phyloP scores from a whole-genome alignment of 2,888 invertebrate genomes.

The Papilio demoleus region DNA sequence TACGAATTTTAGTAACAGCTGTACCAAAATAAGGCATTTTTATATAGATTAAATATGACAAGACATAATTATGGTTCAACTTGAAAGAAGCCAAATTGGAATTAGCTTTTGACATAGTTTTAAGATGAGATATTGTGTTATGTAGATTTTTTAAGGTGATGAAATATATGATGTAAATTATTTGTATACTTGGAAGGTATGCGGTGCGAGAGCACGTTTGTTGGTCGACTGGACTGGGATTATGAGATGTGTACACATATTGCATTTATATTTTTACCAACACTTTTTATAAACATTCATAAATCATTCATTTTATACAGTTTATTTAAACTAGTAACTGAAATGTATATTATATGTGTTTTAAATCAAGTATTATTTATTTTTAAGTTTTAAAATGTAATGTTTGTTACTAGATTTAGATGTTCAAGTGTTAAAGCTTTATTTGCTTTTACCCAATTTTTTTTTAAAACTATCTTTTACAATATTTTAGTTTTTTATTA shows the following conservation, averaged over 20 bases:
- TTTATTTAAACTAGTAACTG: conserved; percentile 20
- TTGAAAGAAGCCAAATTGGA: conserved; percentile 83
- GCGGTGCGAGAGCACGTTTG: conserved; percentile 62
- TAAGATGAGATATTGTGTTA: conserved; percentile 57
- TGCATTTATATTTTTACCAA: conserved; percentile 34
- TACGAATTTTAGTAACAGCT: conserved; percentile 66
- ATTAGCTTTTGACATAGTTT: conserved; percentile 70
- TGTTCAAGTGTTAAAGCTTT: background rate
- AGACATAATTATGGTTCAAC: conserved; percentile 82
- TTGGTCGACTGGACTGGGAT: conserved; percentile 19
- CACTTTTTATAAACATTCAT: too few relatives aligned
- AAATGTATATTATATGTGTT: background rate
- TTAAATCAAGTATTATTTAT: conserved; percentile 8
- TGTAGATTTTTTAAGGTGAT: conserved; percentile 49
- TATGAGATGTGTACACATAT: conserved; percentile 23
- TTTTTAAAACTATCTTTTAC: too few relatives aligned
- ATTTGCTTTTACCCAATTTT: too few relatives aligned
- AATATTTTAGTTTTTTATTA: too few relatives aligned
- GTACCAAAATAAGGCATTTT: conserved; percentile 79
- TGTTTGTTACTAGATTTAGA: conserved; percentile 13
- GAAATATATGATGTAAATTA: conserved; percentile 53
- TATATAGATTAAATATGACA: conserved; percentile 63
- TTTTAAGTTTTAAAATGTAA: background rate
- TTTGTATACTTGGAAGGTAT: conserved; percentile 45
- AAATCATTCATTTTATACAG: background rate